A percentile compares a stretch with the other conserved stretches of the same genome.
Evolutionary conservation across 1,140 invertebrate species (phyloP).

Genomic region (Lordiphosa stackelbergi): DNA sequence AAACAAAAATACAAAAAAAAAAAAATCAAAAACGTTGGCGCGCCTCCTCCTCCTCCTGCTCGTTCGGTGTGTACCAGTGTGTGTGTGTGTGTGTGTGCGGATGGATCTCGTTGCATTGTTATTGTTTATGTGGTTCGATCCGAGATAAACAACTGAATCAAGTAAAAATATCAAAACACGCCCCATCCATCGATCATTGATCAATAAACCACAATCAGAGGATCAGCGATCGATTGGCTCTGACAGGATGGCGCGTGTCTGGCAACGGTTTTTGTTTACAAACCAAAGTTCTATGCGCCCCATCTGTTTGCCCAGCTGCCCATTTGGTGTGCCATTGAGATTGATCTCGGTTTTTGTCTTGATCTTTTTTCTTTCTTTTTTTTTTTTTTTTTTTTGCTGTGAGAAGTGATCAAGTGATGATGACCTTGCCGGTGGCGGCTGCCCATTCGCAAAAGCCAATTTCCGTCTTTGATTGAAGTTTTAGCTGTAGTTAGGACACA

Average conservation of each 20-base stretch:
- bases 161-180: conserved; percentile 8
- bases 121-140: conserved; percentile 12
- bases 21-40: conserved; percentile 33
- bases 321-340: conserved; percentile 41
- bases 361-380: conserved; percentile 17
- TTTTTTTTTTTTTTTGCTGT: conserved; percentile 29
- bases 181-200: conserved; percentile 9
- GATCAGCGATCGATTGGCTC: not conserved
- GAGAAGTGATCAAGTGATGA: conserved; percentile 12
- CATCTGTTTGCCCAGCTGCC: conserved; percentile 56
- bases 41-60: conserved; percentile 31
- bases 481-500: not conserved
- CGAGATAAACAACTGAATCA: conserved; percentile 8
- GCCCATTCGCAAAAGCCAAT: conserved; percentile 17
- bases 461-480: conserved; percentile 1
- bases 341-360: conserved; percentile 13
- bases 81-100: conserved; percentile 37
- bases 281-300: conserved; percentile 32
- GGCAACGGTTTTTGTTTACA: too few species aligned
- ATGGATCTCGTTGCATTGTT: conserved; percentile 32
- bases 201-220: conserved; percentile 7
- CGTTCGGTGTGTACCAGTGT: conserved; percentile 25
- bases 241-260: conserved; percentile 5
- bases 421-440: conserved; percentile 17
- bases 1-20: conserved; percentile 19